Base-by-base conservation (phyloP, 2,888 invertebrate genomes). In the Habrosyne pyritoides region DNA sequence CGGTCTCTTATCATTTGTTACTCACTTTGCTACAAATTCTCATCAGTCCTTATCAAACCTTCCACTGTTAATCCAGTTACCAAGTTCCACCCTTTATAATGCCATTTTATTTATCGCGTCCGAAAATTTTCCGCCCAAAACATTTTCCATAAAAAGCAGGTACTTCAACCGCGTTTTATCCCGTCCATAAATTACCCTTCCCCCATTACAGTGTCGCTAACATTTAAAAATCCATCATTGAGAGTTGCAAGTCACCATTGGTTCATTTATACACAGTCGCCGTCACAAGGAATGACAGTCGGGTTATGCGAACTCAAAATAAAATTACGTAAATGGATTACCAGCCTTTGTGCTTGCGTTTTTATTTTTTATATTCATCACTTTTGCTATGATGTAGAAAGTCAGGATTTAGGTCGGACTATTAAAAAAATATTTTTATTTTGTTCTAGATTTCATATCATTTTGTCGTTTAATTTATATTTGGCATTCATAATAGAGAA, bases 141-240 rank as follows among this genome's bases (percentile, higher is more conserved):
- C 52, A 54, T 54, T 52, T 56, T 30, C 26, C 54, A 59, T 59
- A 57, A 53, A 62, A 46, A 59, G 56, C 55, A 57, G 55, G 63
- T 64, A 63, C 64, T 57, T 52, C 60, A 61, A 56, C 50, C 57
- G 61, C 62, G 60, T 67, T 71, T 69, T 64, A 61, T 57, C 61
- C 67, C 64, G 59, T 66, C 69, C 82, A 85, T 87, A 86, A 87
- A 87, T 85, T 84, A 85, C 78, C 74, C 75, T 76, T 67, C 73
- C 76, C 72, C 75, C 74, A 75, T 78, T 78, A 79, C 79, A 70
- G 77, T 87, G 84, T 85, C 82, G 79, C 80, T 75, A 78, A 75
- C 88, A 87, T 90, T 89, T 88, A 89, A 89, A 88, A 87, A 87
- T 87, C 87, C 87, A 89, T 89, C 89, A 88, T 77, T 74, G 68